Evolutionary conservation across 2,888 invertebrate genomes (phyloP), one percentile per base, ranked within the genome.

Genomic region (Drosophila cracens): DNA sequence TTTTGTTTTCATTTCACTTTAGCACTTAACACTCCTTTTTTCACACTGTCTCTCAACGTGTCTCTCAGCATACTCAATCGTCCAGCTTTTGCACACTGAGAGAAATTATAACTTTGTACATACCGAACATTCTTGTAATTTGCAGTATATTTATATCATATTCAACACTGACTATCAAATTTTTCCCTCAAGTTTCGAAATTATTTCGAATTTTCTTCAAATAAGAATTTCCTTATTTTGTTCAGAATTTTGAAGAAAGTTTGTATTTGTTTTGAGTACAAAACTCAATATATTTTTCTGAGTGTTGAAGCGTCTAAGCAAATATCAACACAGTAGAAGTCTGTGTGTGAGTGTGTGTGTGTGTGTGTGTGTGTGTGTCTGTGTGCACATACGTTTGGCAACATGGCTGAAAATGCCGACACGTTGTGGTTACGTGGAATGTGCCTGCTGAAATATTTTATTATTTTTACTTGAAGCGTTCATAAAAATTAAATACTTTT

Each of bases 401-500:
- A 48, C 56, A 63, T 54, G 59, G 27, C 43, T 33, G 25, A 27
- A 49, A 46, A 52, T 75, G 63, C 48, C 67, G 18, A 63, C 63
- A 64, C 61, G 63, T 58, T 62, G 29, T 48, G 46, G 48, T 38
- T 40, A 25, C 67, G 38, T 63, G 43, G 33, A 27, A 54, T 53
- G 54, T 68, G 74, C 53, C 67, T 62, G 72, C 59, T 58, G 74
- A 71, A 76, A 76, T 79, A 73, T 81, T 73, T 75, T 74, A 79
- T 81, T 83, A 81, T 75, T 76, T 70, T 72, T 51, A 70, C 73
- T 77, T 82, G 79, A 81, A 76, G 81, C 74, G 73, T 73, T 76
- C 73, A 79, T 82, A 79, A 75, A 83, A 87, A 85, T 83, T 74
- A 85, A 85, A 87, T 75, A 76, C 76, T 82, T 70, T 59, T 21